Conservation (phyloP, 2,797 vertebrate genomes). For the Novumbra hubbsi region DNA sequence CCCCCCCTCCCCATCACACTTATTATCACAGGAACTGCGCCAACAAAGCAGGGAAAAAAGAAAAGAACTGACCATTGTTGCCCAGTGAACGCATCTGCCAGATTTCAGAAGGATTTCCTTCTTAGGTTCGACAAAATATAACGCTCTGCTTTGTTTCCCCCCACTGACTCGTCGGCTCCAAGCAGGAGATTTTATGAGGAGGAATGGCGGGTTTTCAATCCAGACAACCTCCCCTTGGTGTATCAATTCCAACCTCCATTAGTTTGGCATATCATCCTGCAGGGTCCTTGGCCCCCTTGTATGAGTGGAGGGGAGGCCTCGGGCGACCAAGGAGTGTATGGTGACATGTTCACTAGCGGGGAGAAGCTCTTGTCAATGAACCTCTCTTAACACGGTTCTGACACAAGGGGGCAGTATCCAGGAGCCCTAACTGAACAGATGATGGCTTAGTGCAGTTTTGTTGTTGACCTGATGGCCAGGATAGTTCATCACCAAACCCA, state of each 20-base stretch:
- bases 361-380: conserved; percentile 13
- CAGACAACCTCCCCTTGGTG: conserved; percentile 13
- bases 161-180: conserved; percentile 8
- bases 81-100: conserved; percentile 17
- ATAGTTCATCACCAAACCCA: background rate
- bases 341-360: conserved; percentile 4
- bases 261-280: background rate
- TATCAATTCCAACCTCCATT: conserved; percentile 4
- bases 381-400: conserved; percentile 24
- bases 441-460: conserved; percentile 14
- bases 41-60: conserved; percentile 25
- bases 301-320: conserved; percentile 13
- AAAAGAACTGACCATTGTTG: conserved; percentile 18
- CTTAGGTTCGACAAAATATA: conserved; percentile 37
- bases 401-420: conserved; percentile 6
- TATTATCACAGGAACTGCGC: conserved; percentile 40
- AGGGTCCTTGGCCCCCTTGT: conserved; percentile 12
- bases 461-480: conserved; percentile 26
- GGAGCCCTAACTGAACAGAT: background rate
- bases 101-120: conserved; percentile 45
- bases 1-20: conserved; percentile 23
- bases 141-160: background rate
- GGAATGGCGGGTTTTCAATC: background rate
- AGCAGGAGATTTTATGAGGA: background rate
- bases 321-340: background rate